Evolutionary conservation across 2,888 invertebrate species (phyloP).

Genomic region (Micoletzkya japonica): DNA sequence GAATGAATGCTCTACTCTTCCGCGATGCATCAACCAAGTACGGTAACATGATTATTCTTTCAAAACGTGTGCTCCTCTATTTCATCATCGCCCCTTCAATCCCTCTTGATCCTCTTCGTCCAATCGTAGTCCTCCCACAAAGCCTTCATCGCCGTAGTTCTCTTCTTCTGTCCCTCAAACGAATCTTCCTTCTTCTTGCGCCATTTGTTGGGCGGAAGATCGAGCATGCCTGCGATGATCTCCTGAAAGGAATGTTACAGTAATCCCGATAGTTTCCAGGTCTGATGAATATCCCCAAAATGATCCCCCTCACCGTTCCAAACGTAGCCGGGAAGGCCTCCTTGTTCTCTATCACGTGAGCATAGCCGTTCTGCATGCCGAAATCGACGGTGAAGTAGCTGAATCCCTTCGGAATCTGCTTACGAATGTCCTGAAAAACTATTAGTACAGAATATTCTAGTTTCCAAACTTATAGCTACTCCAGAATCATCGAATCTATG

Average conservation of each 20-base stretch:
- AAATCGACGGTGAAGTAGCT: slow-evolving; percentile 94
- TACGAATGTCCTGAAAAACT: slow-evolving; percentile 71
- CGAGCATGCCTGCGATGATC: slow-evolving; percentile 91
- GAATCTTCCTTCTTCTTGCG: slow-evolving; percentile 78
- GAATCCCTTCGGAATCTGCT: slow-evolving; percentile 85
- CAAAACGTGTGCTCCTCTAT: no score
- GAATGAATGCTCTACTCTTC: no score
- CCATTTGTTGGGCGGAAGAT: slow-evolving; percentile 80
- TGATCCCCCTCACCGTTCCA: slow-evolving; percentile 75
- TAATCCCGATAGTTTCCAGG: not conserved
- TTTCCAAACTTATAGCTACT: slow-evolving; percentile 24
- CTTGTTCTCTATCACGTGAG: slow-evolving; percentile 94
- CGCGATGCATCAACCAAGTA: no score
- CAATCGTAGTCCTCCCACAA: slow-evolving; percentile 48
- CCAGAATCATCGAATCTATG: no score
- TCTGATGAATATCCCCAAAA: not conserved
- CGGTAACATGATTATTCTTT: no score
- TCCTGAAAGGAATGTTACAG: slow-evolving; percentile 68
- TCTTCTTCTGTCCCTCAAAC: slow-evolving; percentile 70
- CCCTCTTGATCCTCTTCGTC: slow-evolving; percentile 39
- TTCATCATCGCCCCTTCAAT: not conserved
- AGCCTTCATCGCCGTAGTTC: slow-evolving; percentile 38
- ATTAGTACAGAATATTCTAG: not conserved
- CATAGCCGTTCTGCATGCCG: slow-evolving; percentile 78
- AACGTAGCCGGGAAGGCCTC: slow-evolving; percentile 82